These are phyloP conservation scores for Zalophus californianus DNA, from an alignment of 2,797 vertebrate genomes.

Conservation along the genomic window DNA sequence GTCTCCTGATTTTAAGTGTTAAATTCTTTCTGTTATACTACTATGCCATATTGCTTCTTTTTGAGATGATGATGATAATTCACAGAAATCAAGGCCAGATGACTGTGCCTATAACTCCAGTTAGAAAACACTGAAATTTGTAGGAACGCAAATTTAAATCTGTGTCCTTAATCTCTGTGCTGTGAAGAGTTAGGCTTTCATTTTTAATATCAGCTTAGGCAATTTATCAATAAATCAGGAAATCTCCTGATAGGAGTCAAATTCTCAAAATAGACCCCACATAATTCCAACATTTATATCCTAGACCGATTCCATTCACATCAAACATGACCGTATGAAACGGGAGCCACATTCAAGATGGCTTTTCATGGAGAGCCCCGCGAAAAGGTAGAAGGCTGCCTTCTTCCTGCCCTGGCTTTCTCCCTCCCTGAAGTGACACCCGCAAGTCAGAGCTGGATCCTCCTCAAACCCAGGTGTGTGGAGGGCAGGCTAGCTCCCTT, in stretches of 20 bases:
- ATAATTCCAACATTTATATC: not conserved
- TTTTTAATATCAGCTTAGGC: constrained; percentile 8
- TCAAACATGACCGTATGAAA: not conserved
- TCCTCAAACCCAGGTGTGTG: not conserved
- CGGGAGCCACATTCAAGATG: not conserved
- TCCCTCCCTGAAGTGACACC: not conserved
- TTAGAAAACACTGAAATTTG: constrained; percentile 33
- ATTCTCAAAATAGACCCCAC: not conserved
- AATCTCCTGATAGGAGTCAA: not conserved
- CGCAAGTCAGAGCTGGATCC: not conserved
- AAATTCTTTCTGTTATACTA: not conserved
- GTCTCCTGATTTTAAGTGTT: constrained; percentile 17
- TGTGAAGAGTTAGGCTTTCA: not conserved
- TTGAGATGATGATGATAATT: not conserved
- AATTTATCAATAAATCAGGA: constrained; percentile 21
- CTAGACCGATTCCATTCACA: not conserved
- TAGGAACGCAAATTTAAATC: not conserved
- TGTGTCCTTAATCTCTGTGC: not conserved
- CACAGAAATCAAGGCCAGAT: not conserved
- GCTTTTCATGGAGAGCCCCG: not conserved
- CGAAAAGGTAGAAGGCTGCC: not conserved
- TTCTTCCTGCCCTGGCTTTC: not conserved
- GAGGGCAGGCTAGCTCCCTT: not conserved
- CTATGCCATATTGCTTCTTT: not conserved
- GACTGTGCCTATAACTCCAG: not conserved